Conservation (phyloP, 2,888 invertebrate genomes). For the Lycaena phlaeas region DNA sequence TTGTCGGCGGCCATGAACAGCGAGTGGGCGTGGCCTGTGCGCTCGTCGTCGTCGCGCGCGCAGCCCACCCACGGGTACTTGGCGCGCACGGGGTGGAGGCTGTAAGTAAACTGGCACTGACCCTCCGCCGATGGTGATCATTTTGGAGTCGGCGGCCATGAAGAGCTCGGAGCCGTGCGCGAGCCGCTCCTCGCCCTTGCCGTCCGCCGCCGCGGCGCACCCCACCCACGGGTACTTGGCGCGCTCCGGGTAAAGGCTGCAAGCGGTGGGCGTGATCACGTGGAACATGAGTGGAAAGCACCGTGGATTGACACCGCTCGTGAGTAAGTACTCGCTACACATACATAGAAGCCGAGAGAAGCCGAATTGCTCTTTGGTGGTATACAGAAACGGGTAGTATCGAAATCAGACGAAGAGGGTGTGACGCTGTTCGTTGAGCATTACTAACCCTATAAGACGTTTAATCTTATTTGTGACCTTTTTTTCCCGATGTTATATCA, state of each 20-base stretch:
- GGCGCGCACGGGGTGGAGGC: slow-evolving; percentile 83
- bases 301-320: neutral
- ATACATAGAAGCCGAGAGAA: no score
- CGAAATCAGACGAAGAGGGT: no score
- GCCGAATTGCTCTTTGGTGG: no score
- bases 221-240: slow-evolving; percentile 97
- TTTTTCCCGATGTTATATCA: no score
- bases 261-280: slow-evolving; percentile 20
- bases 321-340: no score
- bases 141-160: slow-evolving; percentile 95
- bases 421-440: no score
- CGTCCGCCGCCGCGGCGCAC: slow-evolving; percentile 51
- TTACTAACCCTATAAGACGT: no score
- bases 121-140: slow-evolving; percentile 98
- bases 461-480: no score
- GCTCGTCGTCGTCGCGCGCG: slow-evolving; percentile 53
- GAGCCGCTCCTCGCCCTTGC: slow-evolving; percentile 74
- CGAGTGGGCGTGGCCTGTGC: slow-evolving; percentile 81
- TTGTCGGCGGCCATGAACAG: slow-evolving; percentile 96
- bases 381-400: no score
- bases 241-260: slow-evolving; percentile 85
- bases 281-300: neutral
- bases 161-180: slow-evolving; percentile 93
- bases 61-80: slow-evolving; percentile 96
- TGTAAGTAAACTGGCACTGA: slow-evolving; percentile 58